Percentiles rank a stretch among this genome's conserved stretches.
Evolutionary conservation across 2,888 invertebrate genomes (phyloP).

Genomic region (Syritta pipiens): DNA sequence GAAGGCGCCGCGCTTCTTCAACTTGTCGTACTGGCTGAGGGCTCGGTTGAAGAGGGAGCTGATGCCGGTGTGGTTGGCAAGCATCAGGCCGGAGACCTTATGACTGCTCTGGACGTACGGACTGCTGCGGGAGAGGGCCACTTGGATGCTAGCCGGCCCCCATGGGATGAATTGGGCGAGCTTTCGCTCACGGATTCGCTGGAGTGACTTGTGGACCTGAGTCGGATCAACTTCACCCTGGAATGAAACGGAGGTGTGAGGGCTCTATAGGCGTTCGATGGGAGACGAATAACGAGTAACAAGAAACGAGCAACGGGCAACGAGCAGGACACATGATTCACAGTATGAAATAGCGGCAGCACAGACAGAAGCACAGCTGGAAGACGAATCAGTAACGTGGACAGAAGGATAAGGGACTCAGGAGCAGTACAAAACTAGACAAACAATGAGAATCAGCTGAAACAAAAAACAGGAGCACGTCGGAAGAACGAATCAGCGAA

Average conservation of each 20-base stretch:
- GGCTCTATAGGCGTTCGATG: too few relatives aligned
- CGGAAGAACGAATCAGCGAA: too few relatives aligned
- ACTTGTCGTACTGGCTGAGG: conserved; percentile 95
- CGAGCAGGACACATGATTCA: too few relatives aligned
- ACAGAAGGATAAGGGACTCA: too few relatives aligned
- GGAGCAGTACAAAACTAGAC: too few relatives aligned
- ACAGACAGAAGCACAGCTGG: too few relatives aligned
- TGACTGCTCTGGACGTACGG: conserved; percentile 97
- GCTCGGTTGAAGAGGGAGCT: conserved; percentile 96
- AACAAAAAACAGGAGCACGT: too few relatives aligned
- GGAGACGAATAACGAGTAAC: background rate
- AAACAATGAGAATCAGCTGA: too few relatives aligned
- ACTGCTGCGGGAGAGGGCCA: conserved; percentile 95
- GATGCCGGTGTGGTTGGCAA: conserved; percentile 99
- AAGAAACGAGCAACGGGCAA: background rate
- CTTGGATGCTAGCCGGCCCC: conserved; percentile 99
- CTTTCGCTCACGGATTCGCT: conserved; percentile 96
- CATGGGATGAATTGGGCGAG: conserved; percentile 98
- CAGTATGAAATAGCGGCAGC: too few relatives aligned
- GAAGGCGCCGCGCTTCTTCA: conserved; percentile 97
- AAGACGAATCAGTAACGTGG: too few relatives aligned
- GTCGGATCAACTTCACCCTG: conserved; percentile 99
- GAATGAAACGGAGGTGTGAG: conserved; percentile 73
- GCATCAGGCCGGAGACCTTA: conserved; percentile 97
- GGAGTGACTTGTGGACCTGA: conserved; percentile 97